Evolutionary conservation across 37 sponge, comb jelly and placozoan species (phyloP).

Genomic region (Bolinopsis microptera): DNA sequence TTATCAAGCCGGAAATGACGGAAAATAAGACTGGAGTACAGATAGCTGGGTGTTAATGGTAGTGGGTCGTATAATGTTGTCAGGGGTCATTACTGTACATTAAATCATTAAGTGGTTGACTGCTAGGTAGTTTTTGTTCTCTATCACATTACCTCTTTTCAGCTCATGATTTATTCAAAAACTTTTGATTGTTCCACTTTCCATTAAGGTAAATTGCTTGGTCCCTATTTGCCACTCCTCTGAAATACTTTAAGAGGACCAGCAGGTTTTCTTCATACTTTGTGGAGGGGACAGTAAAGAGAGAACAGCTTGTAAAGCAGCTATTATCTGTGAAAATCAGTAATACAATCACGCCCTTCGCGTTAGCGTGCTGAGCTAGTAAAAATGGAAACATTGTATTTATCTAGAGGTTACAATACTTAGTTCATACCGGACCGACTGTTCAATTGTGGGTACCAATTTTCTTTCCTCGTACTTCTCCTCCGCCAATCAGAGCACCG

Average conservation of each 20-base stretch:
- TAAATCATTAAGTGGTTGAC: neutral
- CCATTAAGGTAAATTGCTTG: neutral
- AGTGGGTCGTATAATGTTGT: neutral
- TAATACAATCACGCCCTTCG: neutral
- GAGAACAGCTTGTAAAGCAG: neutral
- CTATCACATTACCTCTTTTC: neutral
- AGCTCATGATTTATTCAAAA: slow-evolving; percentile 41
- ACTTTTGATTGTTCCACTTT: neutral
- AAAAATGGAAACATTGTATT: neutral
- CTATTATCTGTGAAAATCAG: neutral
- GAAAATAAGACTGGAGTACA: too few relatives aligned
- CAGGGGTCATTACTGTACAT: neutral
- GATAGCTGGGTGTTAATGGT: too few relatives aligned
- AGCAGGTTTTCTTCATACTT: neutral
- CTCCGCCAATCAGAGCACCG: neutral
- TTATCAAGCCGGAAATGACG: too few relatives aligned
- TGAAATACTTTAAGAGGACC: neutral
- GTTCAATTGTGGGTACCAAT: neutral
- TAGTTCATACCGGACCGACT: neutral
- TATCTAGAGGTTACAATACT: neutral
- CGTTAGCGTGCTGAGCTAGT: too few relatives aligned
- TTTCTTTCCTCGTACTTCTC: neutral
- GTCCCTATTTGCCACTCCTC: slow-evolving; percentile 28
- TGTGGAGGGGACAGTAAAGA: neutral
- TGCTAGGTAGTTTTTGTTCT: neutral